A percentile compares a stretch with the other conserved stretches of the same genome.
Conservation (phyloP, 2,888 invertebrate genomes). For the Portevinia maculata region DNA sequence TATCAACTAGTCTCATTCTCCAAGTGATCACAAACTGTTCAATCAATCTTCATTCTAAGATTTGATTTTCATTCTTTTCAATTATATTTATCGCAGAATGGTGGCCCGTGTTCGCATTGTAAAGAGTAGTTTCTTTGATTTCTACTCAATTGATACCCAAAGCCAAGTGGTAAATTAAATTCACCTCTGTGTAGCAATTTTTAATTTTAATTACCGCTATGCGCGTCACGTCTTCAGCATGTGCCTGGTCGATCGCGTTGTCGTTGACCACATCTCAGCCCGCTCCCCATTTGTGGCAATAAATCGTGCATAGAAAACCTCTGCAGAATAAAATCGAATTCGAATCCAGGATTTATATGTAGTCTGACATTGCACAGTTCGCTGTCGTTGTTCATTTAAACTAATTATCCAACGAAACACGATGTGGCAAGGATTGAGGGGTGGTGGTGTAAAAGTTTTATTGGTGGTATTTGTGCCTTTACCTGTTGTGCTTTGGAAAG, state of each 20-base stretch:
- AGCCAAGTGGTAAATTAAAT: slow-evolving; percentile 72
- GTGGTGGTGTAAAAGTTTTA: slow-evolving; percentile 11
- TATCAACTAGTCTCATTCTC: not conserved
- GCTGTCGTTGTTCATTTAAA: slow-evolving; percentile 58
- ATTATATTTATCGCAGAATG: slow-evolving; percentile 28
- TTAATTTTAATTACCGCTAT: slow-evolving; percentile 71
- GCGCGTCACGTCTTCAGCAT: slow-evolving; percentile 60
- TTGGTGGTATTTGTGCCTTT: slow-evolving; percentile 13
- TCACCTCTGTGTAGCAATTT: slow-evolving; percentile 68
- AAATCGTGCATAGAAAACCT: slow-evolving; percentile 63
- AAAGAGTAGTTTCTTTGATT: slow-evolving; percentile 35
- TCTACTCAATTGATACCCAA: slow-evolving; percentile 64
- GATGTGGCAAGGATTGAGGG: not conserved
- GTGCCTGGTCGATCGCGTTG: slow-evolving; percentile 11
- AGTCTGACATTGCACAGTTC: slow-evolving; percentile 64
- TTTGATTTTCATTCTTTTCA: slow-evolving; percentile 58
- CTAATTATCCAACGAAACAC: slow-evolving; percentile 53
- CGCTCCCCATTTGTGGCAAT: slow-evolving; percentile 27
- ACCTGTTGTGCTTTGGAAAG: slow-evolving; percentile 56
- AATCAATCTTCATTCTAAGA: slow-evolving; percentile 48
- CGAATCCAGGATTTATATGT: slow-evolving; percentile 56
- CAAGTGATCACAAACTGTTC: not conserved
- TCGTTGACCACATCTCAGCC: not conserved
- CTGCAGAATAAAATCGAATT: slow-evolving; percentile 62
- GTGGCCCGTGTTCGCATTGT: not conserved